A percentile compares a stretch with the other conserved stretches of the same genome.
Conservation (phyloP, 2,797 vertebrate species). For the Todus mexicanus region DNA sequence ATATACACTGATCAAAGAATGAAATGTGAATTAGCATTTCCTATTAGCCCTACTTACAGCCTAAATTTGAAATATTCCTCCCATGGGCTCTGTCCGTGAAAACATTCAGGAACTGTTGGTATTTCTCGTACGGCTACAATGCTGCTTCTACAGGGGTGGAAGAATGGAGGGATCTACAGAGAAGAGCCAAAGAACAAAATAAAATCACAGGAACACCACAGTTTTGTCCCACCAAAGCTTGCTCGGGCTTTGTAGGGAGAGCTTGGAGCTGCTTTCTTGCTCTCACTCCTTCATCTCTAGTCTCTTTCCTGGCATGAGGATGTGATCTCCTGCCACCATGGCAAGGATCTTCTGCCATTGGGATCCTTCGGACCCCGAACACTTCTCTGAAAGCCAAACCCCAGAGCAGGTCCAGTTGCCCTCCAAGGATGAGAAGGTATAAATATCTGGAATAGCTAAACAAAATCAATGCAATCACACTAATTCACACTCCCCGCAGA, state of each 20-base stretch:
- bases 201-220: neutral
- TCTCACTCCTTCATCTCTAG: neutral
- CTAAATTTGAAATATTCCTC: conserved; percentile 48
- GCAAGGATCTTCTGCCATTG: neutral
- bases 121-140: neutral
- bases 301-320: neutral
- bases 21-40: conserved; percentile 67
- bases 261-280: neutral
- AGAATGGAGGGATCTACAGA: neutral
- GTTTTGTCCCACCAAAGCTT: neutral
- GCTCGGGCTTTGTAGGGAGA: neutral
- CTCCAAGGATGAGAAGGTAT: neutral
- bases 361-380: neutral
- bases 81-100: conserved; percentile 17
- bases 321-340: neutral
- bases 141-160: neutral
- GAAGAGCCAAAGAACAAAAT: neutral
- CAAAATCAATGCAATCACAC: neutral
- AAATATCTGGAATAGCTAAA: neutral
- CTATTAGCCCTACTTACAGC: conserved; percentile 56
- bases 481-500: neutral
- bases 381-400: neutral
- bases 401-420: neutral
- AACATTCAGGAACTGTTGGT: conserved; percentile 15
- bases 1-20: conserved; percentile 62